Conservation (phyloP, 2,888 invertebrate genomes). For the Melanchra persicariae region DNA sequence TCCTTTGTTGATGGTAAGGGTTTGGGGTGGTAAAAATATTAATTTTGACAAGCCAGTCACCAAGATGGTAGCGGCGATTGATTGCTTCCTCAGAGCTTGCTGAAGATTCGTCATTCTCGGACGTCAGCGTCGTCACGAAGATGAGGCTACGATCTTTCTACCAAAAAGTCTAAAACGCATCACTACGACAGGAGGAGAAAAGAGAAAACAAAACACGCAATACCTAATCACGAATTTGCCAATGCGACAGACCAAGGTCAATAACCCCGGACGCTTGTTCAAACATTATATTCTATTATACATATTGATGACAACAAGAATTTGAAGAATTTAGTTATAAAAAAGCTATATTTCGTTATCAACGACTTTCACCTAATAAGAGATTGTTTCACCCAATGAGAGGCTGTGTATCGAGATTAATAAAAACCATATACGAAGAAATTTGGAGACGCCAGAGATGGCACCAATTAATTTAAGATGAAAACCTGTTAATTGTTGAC, state of each 20-base stretch:
- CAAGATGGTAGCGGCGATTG: no score
- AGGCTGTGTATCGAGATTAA: conserved; percentile 11
- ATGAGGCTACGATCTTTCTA: no score
- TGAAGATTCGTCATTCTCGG: no score
- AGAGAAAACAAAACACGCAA: conserved; percentile 42
- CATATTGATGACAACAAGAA: conserved; percentile 52
- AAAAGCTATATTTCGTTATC: conserved; percentile 22
- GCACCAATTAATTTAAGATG: conserved; percentile 7
- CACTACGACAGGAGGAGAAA: conserved; percentile 13
- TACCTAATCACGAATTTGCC: conserved; percentile 16
- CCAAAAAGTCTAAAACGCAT: neutral
- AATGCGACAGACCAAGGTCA: conserved; percentile 27
- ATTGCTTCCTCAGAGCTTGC: no score
- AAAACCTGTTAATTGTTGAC: conserved; percentile 56
- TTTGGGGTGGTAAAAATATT: no score
- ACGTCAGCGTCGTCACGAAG: no score
- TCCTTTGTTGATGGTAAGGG: no score
- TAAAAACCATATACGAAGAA: conserved; percentile 28
- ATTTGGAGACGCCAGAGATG: conserved; percentile 41
- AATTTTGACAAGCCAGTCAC: no score
- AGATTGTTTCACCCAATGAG: conserved; percentile 53
- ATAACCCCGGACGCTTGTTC: conserved; percentile 49
- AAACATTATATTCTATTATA: conserved; percentile 33
- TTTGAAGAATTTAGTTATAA: conserved; percentile 57
- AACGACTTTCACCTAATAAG: conserved; percentile 56